A percentile compares a stretch with the other conserved stretches of the same genome.
Evolutionary conservation across 2,797 vertebrate species (phyloP).

Genomic region (Amniataba percoides): DNA sequence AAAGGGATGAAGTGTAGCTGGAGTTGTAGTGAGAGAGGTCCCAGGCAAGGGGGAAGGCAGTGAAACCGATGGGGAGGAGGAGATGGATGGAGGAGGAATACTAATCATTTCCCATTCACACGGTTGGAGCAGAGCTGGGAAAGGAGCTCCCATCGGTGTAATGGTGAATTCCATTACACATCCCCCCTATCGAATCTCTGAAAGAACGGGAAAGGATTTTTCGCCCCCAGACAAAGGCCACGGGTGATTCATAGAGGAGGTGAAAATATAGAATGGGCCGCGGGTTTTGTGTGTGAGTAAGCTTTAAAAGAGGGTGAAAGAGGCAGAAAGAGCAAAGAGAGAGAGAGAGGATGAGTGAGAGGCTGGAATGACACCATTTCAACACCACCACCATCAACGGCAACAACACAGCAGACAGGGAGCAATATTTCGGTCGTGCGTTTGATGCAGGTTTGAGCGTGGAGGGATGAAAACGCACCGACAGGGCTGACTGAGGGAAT

Average conservation of each 20-base stretch:
- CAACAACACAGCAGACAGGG: conserved; percentile 21
- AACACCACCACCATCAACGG: conserved; percentile 13
- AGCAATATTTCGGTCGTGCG: conserved; percentile 13
- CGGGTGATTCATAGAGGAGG: conserved; percentile 42
- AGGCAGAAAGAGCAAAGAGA: conserved; percentile 10
- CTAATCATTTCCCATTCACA: conserved; percentile 73
- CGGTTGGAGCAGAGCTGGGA: conserved; percentile 51
- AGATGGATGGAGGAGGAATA: conserved; percentile 74
- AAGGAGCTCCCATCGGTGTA: conserved; percentile 58
- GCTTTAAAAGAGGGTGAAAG: conserved; percentile 34
- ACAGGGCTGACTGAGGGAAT: conserved; percentile 46
- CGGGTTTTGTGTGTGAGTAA: conserved; percentile 10
- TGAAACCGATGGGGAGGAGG: conserved; percentile 46
- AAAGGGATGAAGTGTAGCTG: conserved; percentile 50
- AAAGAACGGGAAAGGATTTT: conserved; percentile 55
- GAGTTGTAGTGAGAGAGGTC: conserved; percentile 55
- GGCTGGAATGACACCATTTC: conserved; percentile 28
- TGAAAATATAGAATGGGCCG: conserved; percentile 33
- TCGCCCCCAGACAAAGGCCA: conserved; percentile 50
- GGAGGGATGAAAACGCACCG: conserved; percentile 42
- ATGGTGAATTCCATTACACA: conserved; percentile 60
- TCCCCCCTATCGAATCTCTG: conserved; percentile 48
- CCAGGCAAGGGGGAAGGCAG: conserved; percentile 35
- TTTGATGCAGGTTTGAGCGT: conserved; percentile 37
- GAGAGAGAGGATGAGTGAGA: conserved; percentile 7